Evolutionary conservation across 1,140 invertebrate genomes (phyloP), one percentile per base, ranked within the genome.

Genomic region (Fopius arisanus): DNA sequence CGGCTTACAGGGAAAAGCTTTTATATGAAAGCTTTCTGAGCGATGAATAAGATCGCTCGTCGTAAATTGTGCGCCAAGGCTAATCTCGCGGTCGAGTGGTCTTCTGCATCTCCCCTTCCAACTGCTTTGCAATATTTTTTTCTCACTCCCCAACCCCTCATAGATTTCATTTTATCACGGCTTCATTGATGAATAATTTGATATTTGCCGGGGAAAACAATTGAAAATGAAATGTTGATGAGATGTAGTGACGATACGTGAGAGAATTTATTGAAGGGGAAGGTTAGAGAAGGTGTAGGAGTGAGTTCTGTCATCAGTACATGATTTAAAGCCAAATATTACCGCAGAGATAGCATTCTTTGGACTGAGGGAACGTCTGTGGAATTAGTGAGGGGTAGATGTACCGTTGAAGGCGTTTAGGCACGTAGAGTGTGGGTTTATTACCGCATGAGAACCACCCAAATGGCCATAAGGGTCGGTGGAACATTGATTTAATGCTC

Each of bases 291-390:
- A 33, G 28, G 26, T 65, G 23, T 4, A 19, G 54, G 54, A 28
- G 21, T 54, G 21, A 54, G 48, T 10, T 76, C 83, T 83, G 86
- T 87, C 86, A 86, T 78, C 84, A 80, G 74, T 81, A 86, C 86
- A 88, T 88, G 87, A 88, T 88, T 88, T 88, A 88, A 87, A 88
- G 87, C 86, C 86, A 88, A 88, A 88, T 88, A 88, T 88, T 87
- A 87, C 87, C 83, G 86, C 86, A 87, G 81, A 83, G 78, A 77
- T 70, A 80, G 78, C 86, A 88, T 88, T 88, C 86, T 84, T 81
- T 69, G 79, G 59, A 74, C 77, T 59, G 28, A 23, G 48, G 51
- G 48, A 67, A 37, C 40, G 37, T 37, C 66, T 31, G 19, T 33
- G 67, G 67, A 59, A 65, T 40, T 16, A 43, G 12, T 43, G 26